These are phyloP conservation scores for Polydrusus cervinus DNA, from an alignment of 2,888 invertebrate genomes.

Conservation along the genomic window DNA sequence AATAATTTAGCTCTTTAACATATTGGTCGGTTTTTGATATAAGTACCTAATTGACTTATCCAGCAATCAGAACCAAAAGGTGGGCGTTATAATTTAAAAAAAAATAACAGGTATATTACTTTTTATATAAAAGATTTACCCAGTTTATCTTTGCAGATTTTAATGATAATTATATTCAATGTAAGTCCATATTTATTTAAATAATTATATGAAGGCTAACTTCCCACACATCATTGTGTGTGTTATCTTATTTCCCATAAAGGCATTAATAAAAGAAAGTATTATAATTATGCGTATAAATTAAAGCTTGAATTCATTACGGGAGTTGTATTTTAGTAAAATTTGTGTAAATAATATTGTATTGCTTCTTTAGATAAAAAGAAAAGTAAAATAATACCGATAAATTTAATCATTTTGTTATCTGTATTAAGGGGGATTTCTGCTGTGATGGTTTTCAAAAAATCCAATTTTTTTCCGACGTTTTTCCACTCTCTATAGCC, in stretches of 20 bases:
- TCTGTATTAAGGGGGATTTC: too few relatives aligned
- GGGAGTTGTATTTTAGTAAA: not conserved
- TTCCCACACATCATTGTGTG: conserved; percentile 12
- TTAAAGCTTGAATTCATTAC: conserved; percentile 2
- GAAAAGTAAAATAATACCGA: too few relatives aligned
- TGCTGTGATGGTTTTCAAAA: too few relatives aligned
- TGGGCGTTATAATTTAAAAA: conserved; percentile 22
- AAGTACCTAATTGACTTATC: conserved; percentile 19
- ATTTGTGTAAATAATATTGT: not conserved
- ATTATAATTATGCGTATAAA: too few relatives aligned
- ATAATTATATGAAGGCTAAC: not conserved
- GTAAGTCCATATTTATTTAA: conserved; percentile 1
- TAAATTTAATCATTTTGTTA: too few relatives aligned
- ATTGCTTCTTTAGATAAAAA: not conserved
- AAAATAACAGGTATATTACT: conserved; percentile 20
- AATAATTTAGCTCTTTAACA: too few relatives aligned
- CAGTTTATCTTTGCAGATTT: conserved; percentile 5
- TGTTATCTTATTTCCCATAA: conserved; percentile 11
- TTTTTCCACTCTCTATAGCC: too few relatives aligned
- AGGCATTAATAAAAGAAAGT: conserved; percentile 8
- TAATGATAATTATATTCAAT: conserved; percentile 20
- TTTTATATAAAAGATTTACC: too few relatives aligned
- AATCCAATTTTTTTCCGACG: too few relatives aligned
- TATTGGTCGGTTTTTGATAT: too few relatives aligned
- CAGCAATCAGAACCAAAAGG: not conserved